Base-by-base conservation (phyloP, 2,888 invertebrate species). In the Operophtera brumata region DNA sequence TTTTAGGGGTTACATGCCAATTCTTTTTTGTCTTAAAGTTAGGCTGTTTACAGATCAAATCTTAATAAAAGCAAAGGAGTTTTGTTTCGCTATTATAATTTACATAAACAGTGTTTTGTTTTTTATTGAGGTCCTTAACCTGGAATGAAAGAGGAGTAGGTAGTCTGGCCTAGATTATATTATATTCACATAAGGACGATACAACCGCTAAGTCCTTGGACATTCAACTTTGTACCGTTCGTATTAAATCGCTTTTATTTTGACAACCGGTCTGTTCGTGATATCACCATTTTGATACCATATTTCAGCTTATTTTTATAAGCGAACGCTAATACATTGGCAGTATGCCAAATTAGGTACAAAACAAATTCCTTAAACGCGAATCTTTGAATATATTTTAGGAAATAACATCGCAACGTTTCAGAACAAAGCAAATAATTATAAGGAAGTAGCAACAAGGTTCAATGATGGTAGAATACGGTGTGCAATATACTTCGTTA, bases 191-290 rank as follows among this genome's bases (percentile, higher is more conserved):
- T 65, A 58, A 66, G 61, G 59, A 64, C 66, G 54, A 54, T 62
- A 59, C 48, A 67, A 66, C 66, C 59, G 53, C 55, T 43, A 64
- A 64, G 63, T 70, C 70, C 70, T 71, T 71, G 71, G 63, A 63
- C 67, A 64, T 70, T 75, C 67, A 69, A 72, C 68, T 69, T 62
- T 61, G 57, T 56, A 64, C 69, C 64, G 70, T 71, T 68, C 64
- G 70, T 71, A 71, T 67, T 62, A 54, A 67, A 69, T 69, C 55
- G 64, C 62, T 35, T 57, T 48, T 47, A 34, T 46, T 49, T 48
- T 52, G 43, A 52, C 44, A 28, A 58, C 48, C 60, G 57, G 59
- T 60, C 54, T 51, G 35, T 30, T 57, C 49, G 44, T 52, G 39
- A 36, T 41, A 37, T 10, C 2, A 8, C 30, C 34, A 44, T 12